These are phyloP conservation scores for Theretra japonica DNA, from an alignment of 2,888 invertebrate genomes.

Conservation along the genomic window DNA sequence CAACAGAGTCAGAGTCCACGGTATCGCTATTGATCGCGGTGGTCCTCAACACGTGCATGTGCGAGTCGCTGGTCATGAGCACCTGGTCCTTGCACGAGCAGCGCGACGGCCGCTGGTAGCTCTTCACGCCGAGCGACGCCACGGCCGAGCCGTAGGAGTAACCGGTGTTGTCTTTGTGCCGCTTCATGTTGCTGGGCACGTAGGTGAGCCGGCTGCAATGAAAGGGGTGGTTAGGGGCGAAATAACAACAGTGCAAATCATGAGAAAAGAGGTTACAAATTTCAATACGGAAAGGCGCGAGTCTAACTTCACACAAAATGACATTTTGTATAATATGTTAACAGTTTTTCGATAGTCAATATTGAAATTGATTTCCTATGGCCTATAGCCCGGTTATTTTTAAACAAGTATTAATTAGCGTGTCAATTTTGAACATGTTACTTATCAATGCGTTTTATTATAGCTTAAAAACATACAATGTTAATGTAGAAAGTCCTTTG, in stretches of 20 bases:
- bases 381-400: no score
- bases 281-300: no score
- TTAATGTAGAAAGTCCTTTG: no score
- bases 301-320: no score
- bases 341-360: no score
- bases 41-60: slow-evolving; percentile 70
- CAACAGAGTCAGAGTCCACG: slow-evolving; percentile 51
- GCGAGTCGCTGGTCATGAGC: slow-evolving; percentile 52
- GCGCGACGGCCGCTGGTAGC: slow-evolving; percentile 49
- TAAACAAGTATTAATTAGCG: no score
- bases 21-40: slow-evolving; percentile 72
- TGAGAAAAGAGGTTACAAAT: no score
- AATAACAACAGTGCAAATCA: not conserved
- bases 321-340: no score
- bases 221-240: slow-evolving; percentile 17
- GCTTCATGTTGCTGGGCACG: slow-evolving; percentile 65
- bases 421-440: no score
- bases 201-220: slow-evolving; percentile 65
- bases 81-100: slow-evolving; percentile 63
- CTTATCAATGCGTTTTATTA: no score
- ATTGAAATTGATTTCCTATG: no score
- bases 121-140: slow-evolving; percentile 56
- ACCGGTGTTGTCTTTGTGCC: slow-evolving; percentile 77
- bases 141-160: slow-evolving; percentile 74
- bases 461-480: no score